These are phyloP conservation scores for Gila robusta DNA, from an alignment of 2,797 vertebrate genomes.

Conservation along the genomic window DNA sequence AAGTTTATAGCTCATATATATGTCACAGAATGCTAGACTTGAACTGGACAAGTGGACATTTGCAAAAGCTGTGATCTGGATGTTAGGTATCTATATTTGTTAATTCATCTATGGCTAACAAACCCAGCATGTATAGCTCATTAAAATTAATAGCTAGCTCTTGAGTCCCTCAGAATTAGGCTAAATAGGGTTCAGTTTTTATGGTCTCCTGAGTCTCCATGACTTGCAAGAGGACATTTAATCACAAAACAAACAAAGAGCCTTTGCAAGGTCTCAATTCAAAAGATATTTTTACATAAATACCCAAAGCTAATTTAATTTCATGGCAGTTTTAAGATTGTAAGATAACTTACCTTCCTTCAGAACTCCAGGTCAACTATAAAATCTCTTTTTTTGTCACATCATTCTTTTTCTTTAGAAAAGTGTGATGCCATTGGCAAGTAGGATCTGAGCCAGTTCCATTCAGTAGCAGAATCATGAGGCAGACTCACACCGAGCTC, in stretches of 20 bases:
- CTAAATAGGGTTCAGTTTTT: not conserved
- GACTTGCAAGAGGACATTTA: not conserved
- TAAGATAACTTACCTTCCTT: slow-evolving; percentile 34
- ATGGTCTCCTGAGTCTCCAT: not conserved
- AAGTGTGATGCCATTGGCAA: not conserved
- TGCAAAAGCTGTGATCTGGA: not conserved
- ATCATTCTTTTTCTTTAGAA: not conserved
- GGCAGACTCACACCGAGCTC: not conserved
- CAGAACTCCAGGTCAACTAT: not conserved
- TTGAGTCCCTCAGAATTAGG: not conserved
- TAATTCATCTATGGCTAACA: not conserved
- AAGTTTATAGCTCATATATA: too few relatives aligned
- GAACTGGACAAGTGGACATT: not conserved
- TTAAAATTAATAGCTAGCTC: not conserved
- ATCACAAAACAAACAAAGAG: not conserved
- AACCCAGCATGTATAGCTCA: not conserved
- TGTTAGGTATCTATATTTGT: not conserved
- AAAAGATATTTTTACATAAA: not conserved
- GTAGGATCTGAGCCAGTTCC: slow-evolving; percentile 9
- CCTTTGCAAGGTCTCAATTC: not conserved
- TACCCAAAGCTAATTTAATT: not conserved
- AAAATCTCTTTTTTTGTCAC: not conserved
- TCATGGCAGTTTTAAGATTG: not conserved
- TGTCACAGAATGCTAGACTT: not conserved
- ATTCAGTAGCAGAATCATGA: not conserved